A percentile compares a stretch with the other conserved stretches of the same genome.
phyloP scores from a whole-genome alignment of 2,797 vertebrate genomes.

The Enteromius mattozi region DNA sequence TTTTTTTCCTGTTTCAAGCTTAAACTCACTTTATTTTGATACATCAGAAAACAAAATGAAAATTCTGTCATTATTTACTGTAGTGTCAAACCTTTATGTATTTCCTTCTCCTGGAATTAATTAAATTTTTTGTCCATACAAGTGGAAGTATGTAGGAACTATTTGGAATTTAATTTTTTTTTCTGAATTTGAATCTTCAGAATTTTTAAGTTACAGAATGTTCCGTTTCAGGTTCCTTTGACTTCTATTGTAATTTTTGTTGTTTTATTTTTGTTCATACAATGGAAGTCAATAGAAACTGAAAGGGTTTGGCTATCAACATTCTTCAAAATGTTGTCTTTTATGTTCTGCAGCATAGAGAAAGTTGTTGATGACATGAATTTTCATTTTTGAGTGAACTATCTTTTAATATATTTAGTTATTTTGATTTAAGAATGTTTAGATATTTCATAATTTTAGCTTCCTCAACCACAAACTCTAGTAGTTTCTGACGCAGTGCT shows the following conservation, averaged over 20 bases:
- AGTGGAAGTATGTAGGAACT: neutral
- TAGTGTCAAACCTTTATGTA: neutral
- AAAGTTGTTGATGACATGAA: neutral
- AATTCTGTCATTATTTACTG: neutral
- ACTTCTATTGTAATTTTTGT: neutral
- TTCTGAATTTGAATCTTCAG: neutral
- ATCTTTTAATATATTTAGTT: neutral
- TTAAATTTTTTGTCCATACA: neutral
- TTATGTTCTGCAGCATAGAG: neutral
- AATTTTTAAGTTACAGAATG: neutral
- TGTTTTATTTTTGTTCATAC: neutral
- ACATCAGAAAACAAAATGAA: neutral
- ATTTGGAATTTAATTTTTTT: neutral
- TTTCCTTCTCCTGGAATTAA: neutral
- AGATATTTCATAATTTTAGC: slow-evolving; percentile 1
- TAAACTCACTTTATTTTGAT: neutral
- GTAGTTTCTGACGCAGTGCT: neutral
- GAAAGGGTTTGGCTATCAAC: neutral
- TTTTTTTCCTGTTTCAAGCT: neutral
- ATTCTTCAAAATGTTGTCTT: neutral
- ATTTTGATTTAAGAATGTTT: neutral
- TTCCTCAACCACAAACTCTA: neutral
- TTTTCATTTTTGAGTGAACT: neutral
- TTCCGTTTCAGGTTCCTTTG: neutral
- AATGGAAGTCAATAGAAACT: neutral